phyloP scores from a whole-genome alignment of 2,113 vertebrate species.

The Bos indicus region DNA sequence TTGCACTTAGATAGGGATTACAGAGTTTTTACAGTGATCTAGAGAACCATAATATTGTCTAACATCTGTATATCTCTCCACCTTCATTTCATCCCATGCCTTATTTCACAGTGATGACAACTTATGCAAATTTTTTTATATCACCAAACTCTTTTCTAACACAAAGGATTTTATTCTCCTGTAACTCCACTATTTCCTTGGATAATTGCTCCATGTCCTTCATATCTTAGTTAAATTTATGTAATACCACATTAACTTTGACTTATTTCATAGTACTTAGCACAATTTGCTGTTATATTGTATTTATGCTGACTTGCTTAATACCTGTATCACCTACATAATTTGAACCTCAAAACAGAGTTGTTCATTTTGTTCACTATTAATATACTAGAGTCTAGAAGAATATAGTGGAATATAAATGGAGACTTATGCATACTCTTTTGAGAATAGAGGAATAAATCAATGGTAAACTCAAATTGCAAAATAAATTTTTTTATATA shows the following conservation, averaged over 20 bases:
- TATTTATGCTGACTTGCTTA: background rate
- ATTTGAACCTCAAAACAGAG: background rate
- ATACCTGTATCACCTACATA: background rate
- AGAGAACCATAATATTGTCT: background rate
- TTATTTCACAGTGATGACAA: background rate
- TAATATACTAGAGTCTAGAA: background rate
- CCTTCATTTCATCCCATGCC: background rate
- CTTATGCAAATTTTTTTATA: background rate
- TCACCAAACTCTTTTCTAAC: background rate
- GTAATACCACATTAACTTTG: background rate
- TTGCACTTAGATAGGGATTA: background rate
- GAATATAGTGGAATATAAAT: background rate
- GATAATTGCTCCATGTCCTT: background rate
- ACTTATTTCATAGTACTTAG: background rate
- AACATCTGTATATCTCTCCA: background rate
- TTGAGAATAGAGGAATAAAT: background rate
- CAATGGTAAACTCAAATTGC: background rate
- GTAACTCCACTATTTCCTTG: background rate
- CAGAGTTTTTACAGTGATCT: background rate
- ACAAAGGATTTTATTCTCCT: background rate
- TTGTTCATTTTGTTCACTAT: background rate
- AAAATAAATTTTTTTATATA: background rate
- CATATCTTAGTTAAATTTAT: background rate
- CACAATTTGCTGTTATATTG: background rate
- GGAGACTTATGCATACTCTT: background rate